Evolutionary conservation across 37 sponge, comb jelly and placozoan genomes (phyloP), one percentile per base, ranked within the genome.

Genomic region (Crambe crambe): DNA sequence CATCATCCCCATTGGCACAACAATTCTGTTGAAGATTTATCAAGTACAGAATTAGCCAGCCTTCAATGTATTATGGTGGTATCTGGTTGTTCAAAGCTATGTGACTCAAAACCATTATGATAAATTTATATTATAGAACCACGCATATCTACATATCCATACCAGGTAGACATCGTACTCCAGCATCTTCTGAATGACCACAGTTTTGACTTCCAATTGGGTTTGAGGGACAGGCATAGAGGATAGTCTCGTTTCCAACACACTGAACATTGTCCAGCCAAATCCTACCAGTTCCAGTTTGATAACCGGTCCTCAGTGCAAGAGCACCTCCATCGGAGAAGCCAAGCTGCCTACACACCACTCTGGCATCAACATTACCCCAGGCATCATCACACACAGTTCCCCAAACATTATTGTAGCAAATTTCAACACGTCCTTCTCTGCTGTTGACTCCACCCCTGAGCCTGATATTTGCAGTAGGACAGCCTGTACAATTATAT

Each of bases 311-410:
- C 6, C 63, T 61, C 12, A 61, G 4, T 61, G 63, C 30, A 8
- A 61, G 25, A 61, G 63, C 63, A 29, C 63, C 63, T 23, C 10
- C 51, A 12, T 47, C 51, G 6, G 51, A 39, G 42, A 70, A 91
- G 29, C 91, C 91, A 5, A 90, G 82, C 77, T 86, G 86, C 22
- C 70, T 6, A 37, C 86, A 86, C 26, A 79, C 86, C 25, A 86
- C 86, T 17, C 22, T 29, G 21, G 78, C 78, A 64, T 70, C 73
- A 1, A 9, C 25, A 15, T 43, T 3, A 22, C 59, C 56, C 74
- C 73, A 86, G 2, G 8, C 10, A 54, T 86, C 75, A 61, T 79
- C 80, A 79, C 86, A 86, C 38, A 86, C 86, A 3, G 80, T 65
- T 12, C 86, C 86, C 86, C 86, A 86, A 36, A 41, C 57, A 2